These are phyloP conservation scores for Serranus cabrilla DNA, from an alignment of 2,797 vertebrate genomes.

Conservation along the genomic window DNA sequence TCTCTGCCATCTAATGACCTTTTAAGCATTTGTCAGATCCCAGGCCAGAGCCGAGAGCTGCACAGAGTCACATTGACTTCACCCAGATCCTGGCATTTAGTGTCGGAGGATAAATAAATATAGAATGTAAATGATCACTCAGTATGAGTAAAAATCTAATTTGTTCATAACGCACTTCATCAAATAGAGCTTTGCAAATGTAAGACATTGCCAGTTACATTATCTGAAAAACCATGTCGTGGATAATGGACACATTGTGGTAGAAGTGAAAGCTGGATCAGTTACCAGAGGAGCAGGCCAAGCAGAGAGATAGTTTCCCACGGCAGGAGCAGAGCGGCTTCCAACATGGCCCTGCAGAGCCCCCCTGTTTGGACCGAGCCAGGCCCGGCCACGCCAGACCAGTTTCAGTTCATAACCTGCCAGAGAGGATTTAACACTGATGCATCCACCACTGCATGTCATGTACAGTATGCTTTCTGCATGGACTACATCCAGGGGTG, in stretches of 20 bases:
- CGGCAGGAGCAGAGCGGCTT: slow-evolving; percentile 43
- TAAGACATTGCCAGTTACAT: slow-evolving; percentile 18
- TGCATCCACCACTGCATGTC: slow-evolving; percentile 6
- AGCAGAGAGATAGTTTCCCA: slow-evolving; percentile 59
- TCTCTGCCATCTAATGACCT: slow-evolving; percentile 20
- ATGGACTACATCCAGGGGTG: neutral
- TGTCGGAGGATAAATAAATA: neutral
- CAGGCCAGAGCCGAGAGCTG: slow-evolving; percentile 14
- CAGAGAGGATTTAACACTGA: slow-evolving; percentile 33
- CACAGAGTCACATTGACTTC: neutral
- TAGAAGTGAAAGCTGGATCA: slow-evolving; percentile 42
- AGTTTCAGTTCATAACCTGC: slow-evolving; percentile 32
- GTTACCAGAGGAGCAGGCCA: slow-evolving; percentile 47
- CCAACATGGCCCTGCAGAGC: slow-evolving; percentile 53
- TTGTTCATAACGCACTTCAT: slow-evolving; percentile 4
- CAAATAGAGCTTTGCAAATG: slow-evolving; percentile 9
- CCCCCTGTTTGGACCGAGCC: slow-evolving; percentile 58
- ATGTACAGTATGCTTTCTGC: neutral
- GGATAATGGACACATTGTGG: slow-evolving; percentile 52
- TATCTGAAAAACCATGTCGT: slow-evolving; percentile 23
- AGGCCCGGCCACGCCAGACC: slow-evolving; percentile 35
- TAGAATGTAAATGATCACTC: neutral
- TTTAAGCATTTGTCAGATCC: slow-evolving; percentile 38
- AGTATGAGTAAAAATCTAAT: neutral
- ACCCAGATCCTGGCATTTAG: slow-evolving; percentile 1